Percentiles rank a stretch among this genome's conserved stretches.
These are phyloP conservation scores for Etheostoma spectabile DNA, from an alignment of 2,113 vertebrate species.

Conservation along the genomic window DNA sequence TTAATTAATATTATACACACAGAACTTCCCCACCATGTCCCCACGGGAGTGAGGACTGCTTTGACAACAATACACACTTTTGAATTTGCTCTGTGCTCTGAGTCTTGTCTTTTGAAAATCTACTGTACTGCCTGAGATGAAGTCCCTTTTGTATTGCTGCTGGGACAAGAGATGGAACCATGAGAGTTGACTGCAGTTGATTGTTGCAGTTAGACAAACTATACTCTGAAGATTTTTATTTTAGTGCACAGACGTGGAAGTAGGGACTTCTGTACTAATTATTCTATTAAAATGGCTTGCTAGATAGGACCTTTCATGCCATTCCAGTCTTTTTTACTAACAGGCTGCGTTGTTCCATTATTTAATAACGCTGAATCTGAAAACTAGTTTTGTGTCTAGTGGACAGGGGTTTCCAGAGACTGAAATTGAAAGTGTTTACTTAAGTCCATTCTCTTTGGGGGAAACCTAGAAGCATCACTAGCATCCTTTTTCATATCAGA, in stretches of 20 bases:
- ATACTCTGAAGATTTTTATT: background rate
- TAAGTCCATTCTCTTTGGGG: slow-evolving; percentile 33
- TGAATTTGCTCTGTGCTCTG: slow-evolving; percentile 39
- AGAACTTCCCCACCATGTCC: background rate
- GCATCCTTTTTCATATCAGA: slow-evolving; percentile 27
- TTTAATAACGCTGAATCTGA: background rate
- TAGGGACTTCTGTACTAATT: background rate
- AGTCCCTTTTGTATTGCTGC: background rate
- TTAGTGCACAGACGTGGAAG: background rate
- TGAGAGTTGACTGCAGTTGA: background rate
- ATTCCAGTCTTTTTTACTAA: background rate
- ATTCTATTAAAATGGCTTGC: background rate
- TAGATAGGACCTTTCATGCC: background rate
- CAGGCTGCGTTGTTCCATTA: background rate
- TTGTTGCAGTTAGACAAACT: background rate
- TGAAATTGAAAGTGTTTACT: slow-evolving; percentile 43
- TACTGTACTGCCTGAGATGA: slow-evolving; percentile 1
- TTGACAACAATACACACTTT: slow-evolving; percentile 40
- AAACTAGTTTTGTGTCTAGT: background rate
- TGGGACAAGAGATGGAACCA: slow-evolving; percentile 7
- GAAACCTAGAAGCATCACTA: slow-evolving; percentile 37
- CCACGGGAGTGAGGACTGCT: background rate
- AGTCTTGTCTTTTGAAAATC: slow-evolving; percentile 34
- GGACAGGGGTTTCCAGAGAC: background rate
- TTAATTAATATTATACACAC: slow-evolving; percentile 31